Conservation (phyloP, 2,113 vertebrate genomes). For the Corvus cornix region DNA sequence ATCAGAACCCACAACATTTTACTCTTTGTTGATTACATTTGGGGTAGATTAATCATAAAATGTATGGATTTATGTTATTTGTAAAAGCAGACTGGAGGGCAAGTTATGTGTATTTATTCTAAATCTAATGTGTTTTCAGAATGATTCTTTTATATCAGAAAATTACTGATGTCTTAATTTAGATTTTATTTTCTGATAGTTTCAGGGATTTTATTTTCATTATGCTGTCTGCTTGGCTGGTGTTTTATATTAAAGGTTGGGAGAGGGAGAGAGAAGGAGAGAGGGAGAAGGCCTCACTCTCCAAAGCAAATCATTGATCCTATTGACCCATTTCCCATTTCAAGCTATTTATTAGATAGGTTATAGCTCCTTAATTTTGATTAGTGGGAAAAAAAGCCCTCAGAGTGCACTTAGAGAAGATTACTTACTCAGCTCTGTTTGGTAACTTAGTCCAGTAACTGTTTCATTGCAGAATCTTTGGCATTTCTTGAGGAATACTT, state of each 20-base stretch:
- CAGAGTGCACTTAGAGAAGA: slow-evolving; percentile 56
- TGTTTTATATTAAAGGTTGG: slow-evolving; percentile 52
- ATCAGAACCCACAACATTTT: not conserved
- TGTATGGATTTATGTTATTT: not conserved
- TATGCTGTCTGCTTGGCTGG: slow-evolving; percentile 30
- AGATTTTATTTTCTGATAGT: slow-evolving; percentile 45
- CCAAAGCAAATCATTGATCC: slow-evolving; percentile 57
- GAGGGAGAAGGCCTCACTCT: not conserved
- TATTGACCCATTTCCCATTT: slow-evolving; percentile 36
- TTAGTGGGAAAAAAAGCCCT: slow-evolving; percentile 8
- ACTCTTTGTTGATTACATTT: not conserved
- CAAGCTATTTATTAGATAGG: slow-evolving; percentile 59
- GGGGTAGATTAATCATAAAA: not conserved
- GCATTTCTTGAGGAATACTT: not conserved
- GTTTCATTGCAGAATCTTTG: not conserved
- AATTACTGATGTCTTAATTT: slow-evolving; percentile 32
- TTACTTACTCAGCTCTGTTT: slow-evolving; percentile 31
- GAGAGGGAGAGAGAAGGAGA: not conserved
- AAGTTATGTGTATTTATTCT: not conserved
- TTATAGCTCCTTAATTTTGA: slow-evolving; percentile 58
- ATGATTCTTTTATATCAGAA: slow-evolving; percentile 49
- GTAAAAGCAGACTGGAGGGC: not conserved
- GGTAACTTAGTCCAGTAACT: not conserved
- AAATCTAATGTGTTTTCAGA: slow-evolving; percentile 30
- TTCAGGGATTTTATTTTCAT: slow-evolving; percentile 63